Conservation (phyloP, 1,140 invertebrate species). For the Ceratosolen solmsi region DNA sequence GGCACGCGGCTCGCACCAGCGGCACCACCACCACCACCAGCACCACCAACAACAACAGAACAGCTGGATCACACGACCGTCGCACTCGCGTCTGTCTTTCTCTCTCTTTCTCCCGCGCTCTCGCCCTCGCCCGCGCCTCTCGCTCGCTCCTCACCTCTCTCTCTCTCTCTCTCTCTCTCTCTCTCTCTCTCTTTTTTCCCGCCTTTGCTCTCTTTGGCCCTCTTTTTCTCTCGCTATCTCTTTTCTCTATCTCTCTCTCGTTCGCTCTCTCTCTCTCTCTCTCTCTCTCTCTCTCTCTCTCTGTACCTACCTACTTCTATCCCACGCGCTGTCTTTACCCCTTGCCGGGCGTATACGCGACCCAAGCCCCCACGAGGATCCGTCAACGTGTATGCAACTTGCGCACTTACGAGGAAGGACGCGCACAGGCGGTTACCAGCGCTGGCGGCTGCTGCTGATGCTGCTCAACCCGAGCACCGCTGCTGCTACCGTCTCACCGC, state of each 20-base stretch:
- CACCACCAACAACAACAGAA: slow-evolving; percentile 21
- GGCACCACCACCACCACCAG: slow-evolving; percentile 4
- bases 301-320: too few relatives aligned
- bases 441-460: not conserved
- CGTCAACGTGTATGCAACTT: not conserved
- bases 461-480: not conserved
- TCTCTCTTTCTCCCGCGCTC: not conserved
- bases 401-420: not conserved
- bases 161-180: too few relatives aligned
- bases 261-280: slow-evolving; percentile 6
- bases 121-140: too few relatives aligned
- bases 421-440: not conserved
- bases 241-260: not conserved
- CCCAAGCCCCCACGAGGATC: not conserved
- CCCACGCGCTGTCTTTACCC: not conserved
- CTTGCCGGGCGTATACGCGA: not conserved
- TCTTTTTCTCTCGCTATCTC: not conserved
- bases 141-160: too few relatives aligned
- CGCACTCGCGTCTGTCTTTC: not conserved
- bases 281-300: too few relatives aligned
- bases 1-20: not conserved
- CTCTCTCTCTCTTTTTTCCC: too few relatives aligned
- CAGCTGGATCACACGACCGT: slow-evolving; percentile 25
- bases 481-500: not conserved
- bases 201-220: not conserved